Evolutionary conservation across 2,113 vertebrate genomes (phyloP), one percentile per base, ranked within the genome.

Genomic region (Eidolon helvum): DNA sequence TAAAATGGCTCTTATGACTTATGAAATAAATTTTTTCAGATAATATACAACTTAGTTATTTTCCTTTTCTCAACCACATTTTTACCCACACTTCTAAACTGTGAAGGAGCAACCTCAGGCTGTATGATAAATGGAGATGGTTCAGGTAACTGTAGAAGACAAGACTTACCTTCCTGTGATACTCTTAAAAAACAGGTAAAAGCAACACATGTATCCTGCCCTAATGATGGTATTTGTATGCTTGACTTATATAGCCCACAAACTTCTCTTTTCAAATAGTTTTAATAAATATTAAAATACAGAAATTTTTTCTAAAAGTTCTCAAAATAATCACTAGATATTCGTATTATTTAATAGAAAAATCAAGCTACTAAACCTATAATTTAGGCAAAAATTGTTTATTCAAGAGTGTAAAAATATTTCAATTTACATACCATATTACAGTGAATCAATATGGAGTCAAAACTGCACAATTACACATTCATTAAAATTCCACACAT

Each of bases 371-470:
- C 88, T 30, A 95, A 89, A 88, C 48, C 53, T 91, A 94, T 61
- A 50, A 95, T 89, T 93, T 85, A 92, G 45, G 57, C 12, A 19
- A 69, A 87, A 45, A 59, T 50, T 61, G 18, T 63, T 63, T 83
- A 83, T 96, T 97, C 97, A 98, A 96, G 97, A 98, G 98, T 2
- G 85, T 98, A 98, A 95, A 98, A 98, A 98, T 93, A 95, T 79
- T 99, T 99, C 98, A 98, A 98, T 99, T 98, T 98, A 99, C 98
- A 98, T 97, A 98, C 95, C 92, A 98, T 98, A 98, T 96, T 96
- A 97, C 90, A 98, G 96, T 69, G 35, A 98, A 94, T 97, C 96
- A 97, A 98, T 59, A 94, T 24, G 61, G 96, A 97, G 7, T 96
- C 90, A 88, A 98, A 97, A 98, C 95, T 50, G 74, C 93, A 97